Conservation (phyloP, 2,888 invertebrate genomes). For the Carcina quercana region DNA sequence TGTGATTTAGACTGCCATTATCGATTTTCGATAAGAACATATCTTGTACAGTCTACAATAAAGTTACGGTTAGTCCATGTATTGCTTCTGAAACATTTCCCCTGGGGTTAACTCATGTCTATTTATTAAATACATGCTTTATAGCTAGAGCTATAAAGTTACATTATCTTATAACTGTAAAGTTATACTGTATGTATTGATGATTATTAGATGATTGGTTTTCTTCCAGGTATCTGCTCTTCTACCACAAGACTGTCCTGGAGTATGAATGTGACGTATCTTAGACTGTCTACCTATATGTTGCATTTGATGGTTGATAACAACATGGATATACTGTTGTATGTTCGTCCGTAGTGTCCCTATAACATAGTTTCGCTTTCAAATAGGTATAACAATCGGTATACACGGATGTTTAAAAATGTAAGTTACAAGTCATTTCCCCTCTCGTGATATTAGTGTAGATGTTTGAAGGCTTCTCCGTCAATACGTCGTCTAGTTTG, state of each 20-base stretch:
- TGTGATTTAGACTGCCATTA: too few species aligned
- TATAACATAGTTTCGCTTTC: constrained; percentile 12
- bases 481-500: constrained; percentile 32
- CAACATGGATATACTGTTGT: constrained; percentile 10
- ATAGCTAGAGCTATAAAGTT: too few species aligned
- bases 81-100: too few species aligned
- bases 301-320: too few species aligned
- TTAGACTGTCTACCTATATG: constrained; percentile 2
- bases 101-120: too few species aligned
- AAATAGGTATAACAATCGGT: constrained; percentile 14
- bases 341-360: constrained; percentile 8
- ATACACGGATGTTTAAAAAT: constrained; percentile 17
- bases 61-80: too few species aligned
- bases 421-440: constrained; percentile 39
- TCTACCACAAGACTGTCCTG: constrained; percentile 96
- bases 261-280: constrained; percentile 79
- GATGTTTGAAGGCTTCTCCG: constrained; percentile 33
- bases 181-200: too few species aligned
- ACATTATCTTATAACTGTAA: too few species aligned
- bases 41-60: too few species aligned
- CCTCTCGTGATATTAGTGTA: constrained; percentile 65
- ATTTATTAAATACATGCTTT: too few species aligned
- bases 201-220: constrained; percentile 17
- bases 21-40: too few species aligned
- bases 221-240: constrained; percentile 89